Conservation (phyloP, 2,113 vertebrate genomes). For the Podilymbus podiceps region DNA sequence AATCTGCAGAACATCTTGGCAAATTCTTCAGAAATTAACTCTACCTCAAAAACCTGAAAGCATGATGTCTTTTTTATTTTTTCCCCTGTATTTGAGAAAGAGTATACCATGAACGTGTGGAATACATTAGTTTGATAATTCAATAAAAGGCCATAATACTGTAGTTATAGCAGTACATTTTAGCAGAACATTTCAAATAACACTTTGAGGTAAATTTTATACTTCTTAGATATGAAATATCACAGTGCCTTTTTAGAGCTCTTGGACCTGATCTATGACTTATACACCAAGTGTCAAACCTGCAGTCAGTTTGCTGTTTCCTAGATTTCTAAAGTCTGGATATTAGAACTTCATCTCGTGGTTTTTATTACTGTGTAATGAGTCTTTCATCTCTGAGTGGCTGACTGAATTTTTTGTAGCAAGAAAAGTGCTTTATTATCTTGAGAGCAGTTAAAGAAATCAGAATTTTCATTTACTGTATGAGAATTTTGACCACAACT, state of each 20-base stretch:
- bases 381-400: background rate
- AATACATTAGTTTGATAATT: background rate
- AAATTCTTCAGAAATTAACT: constrained; percentile 41
- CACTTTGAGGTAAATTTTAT: background rate
- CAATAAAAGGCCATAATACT: background rate
- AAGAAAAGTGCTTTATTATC: background rate
- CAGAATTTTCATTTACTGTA: background rate
- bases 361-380: background rate
- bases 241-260: background rate
- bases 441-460: background rate
- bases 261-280: background rate
- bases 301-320: background rate
- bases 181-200: background rate
- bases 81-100: background rate
- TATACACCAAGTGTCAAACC: background rate
- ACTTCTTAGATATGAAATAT: background rate
- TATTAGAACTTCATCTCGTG: background rate
- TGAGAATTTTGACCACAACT: background rate
- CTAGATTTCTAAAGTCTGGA: background rate
- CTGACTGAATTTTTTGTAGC: background rate
- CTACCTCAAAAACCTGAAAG: constrained; percentile 45
- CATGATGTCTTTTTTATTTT: background rate
- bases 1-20: constrained; percentile 46
- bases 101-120: background rate
- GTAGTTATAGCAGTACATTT: background rate